A percentile compares a stretch with the other conserved stretches of the same genome.
These are phyloP conservation scores for Antechinus stuartii DNA, from an alignment of 2,113 vertebrate genomes.

Conservation along the genomic window DNA sequence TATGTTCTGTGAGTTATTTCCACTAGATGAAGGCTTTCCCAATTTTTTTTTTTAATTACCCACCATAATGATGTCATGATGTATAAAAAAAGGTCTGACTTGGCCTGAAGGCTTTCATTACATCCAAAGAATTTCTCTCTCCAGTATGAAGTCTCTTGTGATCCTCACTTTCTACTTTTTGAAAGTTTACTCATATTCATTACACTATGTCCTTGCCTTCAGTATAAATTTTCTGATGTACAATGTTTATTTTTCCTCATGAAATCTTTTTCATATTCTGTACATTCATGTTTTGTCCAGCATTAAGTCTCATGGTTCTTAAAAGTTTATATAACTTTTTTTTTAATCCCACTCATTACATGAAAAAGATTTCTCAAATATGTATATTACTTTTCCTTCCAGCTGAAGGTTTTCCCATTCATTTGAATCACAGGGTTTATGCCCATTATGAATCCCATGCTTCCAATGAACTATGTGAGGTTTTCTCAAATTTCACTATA, in stretches of 20 bases:
- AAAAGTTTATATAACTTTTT: background rate
- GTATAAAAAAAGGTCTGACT: background rate
- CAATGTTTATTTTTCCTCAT: background rate
- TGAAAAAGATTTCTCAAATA: background rate
- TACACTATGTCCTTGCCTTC: background rate
- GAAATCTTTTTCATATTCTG: background rate
- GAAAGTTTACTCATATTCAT: background rate
- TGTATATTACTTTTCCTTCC: background rate
- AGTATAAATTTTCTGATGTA: background rate
- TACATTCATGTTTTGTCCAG: conserved; percentile 2
- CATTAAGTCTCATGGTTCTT: background rate
- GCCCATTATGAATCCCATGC: background rate
- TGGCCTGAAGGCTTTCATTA: background rate
- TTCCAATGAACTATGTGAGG: background rate
- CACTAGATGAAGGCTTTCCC: background rate
- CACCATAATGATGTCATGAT: background rate
- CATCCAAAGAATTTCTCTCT: background rate
- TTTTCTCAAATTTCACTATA: conserved; percentile 3
- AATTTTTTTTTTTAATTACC: background rate
- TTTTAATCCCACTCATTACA: background rate
- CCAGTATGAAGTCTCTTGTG: background rate
- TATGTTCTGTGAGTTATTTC: background rate
- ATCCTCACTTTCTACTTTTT: background rate
- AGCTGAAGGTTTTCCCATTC: background rate
- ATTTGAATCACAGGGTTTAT: background rate